phyloP scores from a whole-genome alignment of 2,113 vertebrate species.

The Neotoma lepida region DNA sequence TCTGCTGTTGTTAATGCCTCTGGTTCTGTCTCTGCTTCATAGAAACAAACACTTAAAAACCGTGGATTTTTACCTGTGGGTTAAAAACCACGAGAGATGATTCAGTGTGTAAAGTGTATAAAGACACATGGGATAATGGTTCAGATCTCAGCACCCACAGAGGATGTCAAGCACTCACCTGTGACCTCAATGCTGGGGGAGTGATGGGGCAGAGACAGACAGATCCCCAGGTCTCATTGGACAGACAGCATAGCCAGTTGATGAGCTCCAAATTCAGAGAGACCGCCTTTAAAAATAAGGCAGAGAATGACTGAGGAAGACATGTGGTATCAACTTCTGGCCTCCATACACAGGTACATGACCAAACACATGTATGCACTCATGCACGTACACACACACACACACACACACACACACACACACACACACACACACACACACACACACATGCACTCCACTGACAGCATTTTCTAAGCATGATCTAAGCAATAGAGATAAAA shows the following conservation, averaged over 20 bases:
- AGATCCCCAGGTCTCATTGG: neutral
- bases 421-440: neutral
- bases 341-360: neutral
- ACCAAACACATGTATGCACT: neutral
- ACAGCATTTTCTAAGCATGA: neutral
- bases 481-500: neutral
- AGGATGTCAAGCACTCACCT: neutral
- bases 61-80: no score
- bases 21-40: neutral
- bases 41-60: neutral
- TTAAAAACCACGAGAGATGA: no score
- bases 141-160: neutral
- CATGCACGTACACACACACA: neutral
- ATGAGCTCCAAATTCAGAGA: neutral
- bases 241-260: no score
- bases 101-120: neutral
- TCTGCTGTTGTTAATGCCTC: neutral
- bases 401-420: neutral
- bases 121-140: neutral
- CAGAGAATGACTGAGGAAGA: neutral
- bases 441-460: neutral
- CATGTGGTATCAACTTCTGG: neutral
- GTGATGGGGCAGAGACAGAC: neutral
- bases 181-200: neutral
- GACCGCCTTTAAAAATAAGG: neutral